A percentile compares a stretch with the other conserved stretches of the same genome.
phyloP scores from a whole-genome alignment of 1,140 invertebrate species.

The Ditylenchus dipsaci region DNA sequence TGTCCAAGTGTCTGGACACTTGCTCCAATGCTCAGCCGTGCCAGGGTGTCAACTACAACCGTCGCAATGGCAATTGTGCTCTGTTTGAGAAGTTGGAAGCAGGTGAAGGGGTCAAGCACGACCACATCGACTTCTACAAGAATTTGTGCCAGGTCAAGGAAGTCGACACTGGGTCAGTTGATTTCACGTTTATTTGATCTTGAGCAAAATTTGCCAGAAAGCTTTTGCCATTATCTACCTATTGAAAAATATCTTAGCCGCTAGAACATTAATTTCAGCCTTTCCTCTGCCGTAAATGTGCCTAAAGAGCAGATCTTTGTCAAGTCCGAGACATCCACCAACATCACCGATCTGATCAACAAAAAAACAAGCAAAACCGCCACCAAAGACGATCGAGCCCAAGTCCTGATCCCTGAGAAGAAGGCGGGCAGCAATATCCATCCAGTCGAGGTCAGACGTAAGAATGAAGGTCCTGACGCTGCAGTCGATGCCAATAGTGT shows the following conservation, averaged over 20 bases:
- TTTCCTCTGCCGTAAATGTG: constrained; percentile 52
- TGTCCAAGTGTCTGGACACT: constrained; percentile 49
- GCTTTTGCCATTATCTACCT: too few relatives aligned
- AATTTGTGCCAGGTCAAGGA: constrained; percentile 56
- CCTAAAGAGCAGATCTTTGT: constrained; percentile 28
- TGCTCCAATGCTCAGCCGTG: constrained; percentile 42
- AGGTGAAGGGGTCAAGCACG: constrained; percentile 32
- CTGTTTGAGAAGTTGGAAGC: constrained; percentile 48
- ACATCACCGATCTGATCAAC: constrained; percentile 2
- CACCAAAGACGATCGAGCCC: neutral
- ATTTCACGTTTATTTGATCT: too few relatives aligned
- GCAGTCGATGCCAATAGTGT: constrained; percentile 17
- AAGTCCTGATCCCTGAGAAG: neutral
- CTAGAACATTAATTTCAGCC: too few relatives aligned
- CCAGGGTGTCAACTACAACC: constrained; percentile 58
- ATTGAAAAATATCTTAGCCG: too few relatives aligned
- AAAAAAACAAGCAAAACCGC: constrained; percentile 18
- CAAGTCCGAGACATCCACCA: constrained; percentile 10
- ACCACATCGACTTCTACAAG: constrained; percentile 56
- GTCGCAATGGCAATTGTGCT: constrained; percentile 51
- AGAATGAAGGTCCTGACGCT: neutral
- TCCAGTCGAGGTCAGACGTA: neutral
- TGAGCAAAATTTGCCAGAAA: too few relatives aligned
- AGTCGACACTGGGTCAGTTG: constrained; percentile 14
- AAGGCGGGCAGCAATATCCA: neutral